A percentile compares a stretch with the other conserved stretches of the same genome.
Conservation (phyloP, 1,140 invertebrate species). For the Lepidotrigona ventralis region DNA sequence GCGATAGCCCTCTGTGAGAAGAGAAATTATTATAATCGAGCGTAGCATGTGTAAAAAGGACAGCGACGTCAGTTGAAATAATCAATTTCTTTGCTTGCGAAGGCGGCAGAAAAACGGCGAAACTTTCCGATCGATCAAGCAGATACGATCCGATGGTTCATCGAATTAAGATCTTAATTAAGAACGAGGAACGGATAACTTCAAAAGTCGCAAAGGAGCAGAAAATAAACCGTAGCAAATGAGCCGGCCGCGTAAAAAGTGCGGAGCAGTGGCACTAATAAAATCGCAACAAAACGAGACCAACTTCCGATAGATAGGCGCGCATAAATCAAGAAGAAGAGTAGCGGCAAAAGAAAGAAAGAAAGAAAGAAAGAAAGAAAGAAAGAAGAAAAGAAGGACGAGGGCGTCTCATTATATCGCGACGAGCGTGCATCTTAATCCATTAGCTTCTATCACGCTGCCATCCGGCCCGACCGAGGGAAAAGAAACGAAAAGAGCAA, state of each 20-base stretch:
- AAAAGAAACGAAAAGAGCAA: neutral
- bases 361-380: no score
- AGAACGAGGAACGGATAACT: neutral
- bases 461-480: neutral
- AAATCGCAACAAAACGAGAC: slow-evolving; percentile 5
- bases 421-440: slow-evolving; percentile 30
- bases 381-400: neutral
- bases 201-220: neutral
- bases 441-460: slow-evolving; percentile 22
- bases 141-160: neutral
- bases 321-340: slow-evolving; percentile 5
- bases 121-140: neutral
- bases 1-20: no score
- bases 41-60: neutral
- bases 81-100: neutral
- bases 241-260: neutral
- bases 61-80: neutral
- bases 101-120: neutral
- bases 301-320: slow-evolving; percentile 7
- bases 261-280: neutral
- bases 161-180: neutral
- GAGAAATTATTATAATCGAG: no score
- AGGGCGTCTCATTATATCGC: slow-evolving; percentile 25
- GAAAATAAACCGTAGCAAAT: neutral
- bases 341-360: neutral